Percentiles rank a stretch among this genome's conserved stretches.
Conservation (phyloP, 2,797 vertebrate genomes). For the Buceros bicornis region DNA sequence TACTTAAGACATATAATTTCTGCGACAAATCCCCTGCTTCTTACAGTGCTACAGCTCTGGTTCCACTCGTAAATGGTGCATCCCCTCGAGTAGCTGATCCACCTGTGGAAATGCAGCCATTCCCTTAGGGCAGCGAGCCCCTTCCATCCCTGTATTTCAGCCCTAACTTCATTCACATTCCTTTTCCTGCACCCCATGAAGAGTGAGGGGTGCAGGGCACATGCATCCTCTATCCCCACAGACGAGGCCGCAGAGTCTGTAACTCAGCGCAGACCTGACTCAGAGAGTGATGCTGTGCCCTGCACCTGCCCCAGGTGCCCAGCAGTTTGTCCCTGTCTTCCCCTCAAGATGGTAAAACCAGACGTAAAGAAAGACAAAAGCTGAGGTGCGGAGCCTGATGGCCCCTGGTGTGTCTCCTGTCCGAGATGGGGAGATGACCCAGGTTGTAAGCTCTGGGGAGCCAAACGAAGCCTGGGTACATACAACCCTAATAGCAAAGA, state of each 20-base stretch:
- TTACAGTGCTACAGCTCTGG: background rate
- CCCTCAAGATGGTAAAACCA: background rate
- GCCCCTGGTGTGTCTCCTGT: rapidly evolving
- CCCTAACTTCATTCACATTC: background rate
- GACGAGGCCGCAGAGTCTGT: rapidly evolving
- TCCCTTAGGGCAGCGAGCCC: background rate
- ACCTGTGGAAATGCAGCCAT: background rate
- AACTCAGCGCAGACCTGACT: rapidly evolving
- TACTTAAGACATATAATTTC: background rate
- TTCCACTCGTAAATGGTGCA: rapidly evolving
- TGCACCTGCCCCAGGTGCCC: background rate
- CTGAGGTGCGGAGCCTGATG: background rate
- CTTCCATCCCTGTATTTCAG: rapidly evolving
- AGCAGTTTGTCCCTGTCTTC: rapidly evolving
- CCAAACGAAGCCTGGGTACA: rapidly evolving
- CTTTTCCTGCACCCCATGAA: rapidly evolving
- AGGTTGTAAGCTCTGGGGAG: rapidly evolving
- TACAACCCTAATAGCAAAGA: background rate
- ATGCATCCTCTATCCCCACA: rapidly evolving
- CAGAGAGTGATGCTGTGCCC: rapidly evolving
- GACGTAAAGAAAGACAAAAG: background rate
- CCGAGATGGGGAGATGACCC: rapidly evolving
- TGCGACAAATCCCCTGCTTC: background rate
- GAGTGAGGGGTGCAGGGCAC: rapidly evolving
- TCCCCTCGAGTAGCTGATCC: background rate